Conservation (phyloP, 2,888 invertebrate genomes). For the Xylota sylvarum region DNA sequence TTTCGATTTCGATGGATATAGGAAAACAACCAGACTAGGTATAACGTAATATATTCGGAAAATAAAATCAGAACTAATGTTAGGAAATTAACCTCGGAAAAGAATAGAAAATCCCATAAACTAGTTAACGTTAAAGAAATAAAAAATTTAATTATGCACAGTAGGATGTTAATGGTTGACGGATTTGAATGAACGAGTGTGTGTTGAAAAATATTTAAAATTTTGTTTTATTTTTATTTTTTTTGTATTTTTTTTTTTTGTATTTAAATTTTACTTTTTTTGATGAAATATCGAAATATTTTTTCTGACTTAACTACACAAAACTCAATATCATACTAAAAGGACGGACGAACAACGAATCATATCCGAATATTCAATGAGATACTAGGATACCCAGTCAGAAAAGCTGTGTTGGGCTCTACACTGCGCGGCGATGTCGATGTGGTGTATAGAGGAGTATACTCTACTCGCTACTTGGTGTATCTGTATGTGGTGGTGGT, state of each 20-base stretch:
- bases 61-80: constrained; percentile 10
- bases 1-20: not conserved
- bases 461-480: not conserved
- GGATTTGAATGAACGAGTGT: constrained; percentile 25
- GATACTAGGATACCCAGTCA: constrained; percentile 76
- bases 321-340: constrained; percentile 85
- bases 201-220: constrained; percentile 12
- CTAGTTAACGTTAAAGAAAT: not conserved
- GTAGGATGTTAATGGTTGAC: constrained; percentile 23
- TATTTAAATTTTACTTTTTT: constrained; percentile 78
- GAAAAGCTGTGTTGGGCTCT: constrained; percentile 70
- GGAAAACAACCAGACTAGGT: not conserved
- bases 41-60: constrained; percentile 33
- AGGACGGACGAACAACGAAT: constrained; percentile 82
- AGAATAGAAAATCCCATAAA: constrained; percentile 8
- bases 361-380: constrained; percentile 76
- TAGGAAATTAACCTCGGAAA: not conserved
- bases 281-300: constrained; percentile 83
- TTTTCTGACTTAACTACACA: constrained; percentile 85
- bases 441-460: constrained; percentile 48
- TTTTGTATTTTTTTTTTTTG: constrained; percentile 77
- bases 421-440: constrained; percentile 72
- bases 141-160: not conserved
- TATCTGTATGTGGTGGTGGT: too few species aligned
- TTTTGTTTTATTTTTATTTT: constrained; percentile 43